Base-by-base conservation (phyloP, 2,888 invertebrate species). In the Pinctada fucata region DNA sequence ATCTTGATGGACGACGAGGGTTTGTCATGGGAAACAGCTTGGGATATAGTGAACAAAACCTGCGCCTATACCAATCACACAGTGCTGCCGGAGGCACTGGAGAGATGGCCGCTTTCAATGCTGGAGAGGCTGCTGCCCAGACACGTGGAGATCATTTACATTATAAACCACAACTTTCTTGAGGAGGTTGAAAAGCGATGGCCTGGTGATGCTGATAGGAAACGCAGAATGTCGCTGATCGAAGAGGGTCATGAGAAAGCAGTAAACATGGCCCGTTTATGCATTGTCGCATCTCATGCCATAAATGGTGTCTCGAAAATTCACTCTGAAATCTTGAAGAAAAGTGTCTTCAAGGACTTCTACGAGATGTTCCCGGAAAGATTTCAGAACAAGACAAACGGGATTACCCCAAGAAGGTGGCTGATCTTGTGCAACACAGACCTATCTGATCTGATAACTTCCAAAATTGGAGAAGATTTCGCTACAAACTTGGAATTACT, bases 11-110 rank as follows among this genome's bases (percentile, higher is more conserved):
- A 99, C 91, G 94, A 96, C 81, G 99, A 99, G 93, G 96, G 96
- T 0, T 93, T 99, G 58, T 87, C 95, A 0, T 99, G 97, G 96
- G 97, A 97, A 0, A 95, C 94, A 93, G 98, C 99, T 6, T 99
- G 98, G 98, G 94, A 96, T 0, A 95, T 99, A 48, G 96, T 96
- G 0, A 94, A 94, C 3, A 95, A 95, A 86, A 96, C 97, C 67
- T 99, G 98, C 92, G 99, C 98, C 4, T 99, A 99, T 94, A 99
- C 99, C 79, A 99, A 99, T 93, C 99, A 99, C 93, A 99, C 99
- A 0, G 97, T 99, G 48, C 94, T 99, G 82, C 99, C 99, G 0
- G 99, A 99, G 93, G 99, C 98, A 8, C 93, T 99, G 86, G 98
- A 98, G 93, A 95, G 97, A 86, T 96, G 76, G 95, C 96, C 78